phyloP scores from a whole-genome alignment of 2,888 invertebrate genomes.

The Nycteola revayana region DNA sequence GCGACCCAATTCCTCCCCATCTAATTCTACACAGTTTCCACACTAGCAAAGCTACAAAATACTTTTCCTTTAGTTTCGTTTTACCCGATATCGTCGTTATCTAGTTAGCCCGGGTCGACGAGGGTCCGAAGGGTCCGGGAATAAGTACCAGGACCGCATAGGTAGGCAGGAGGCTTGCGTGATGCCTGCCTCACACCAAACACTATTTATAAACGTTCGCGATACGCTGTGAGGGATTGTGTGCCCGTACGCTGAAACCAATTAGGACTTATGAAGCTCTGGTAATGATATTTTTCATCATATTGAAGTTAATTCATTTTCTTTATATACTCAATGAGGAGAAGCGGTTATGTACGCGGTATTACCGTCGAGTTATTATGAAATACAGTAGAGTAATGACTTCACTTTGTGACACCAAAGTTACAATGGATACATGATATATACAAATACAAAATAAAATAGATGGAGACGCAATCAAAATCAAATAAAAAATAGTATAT shows the following conservation, averaged over 20 bases:
- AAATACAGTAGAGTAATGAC: too few species aligned
- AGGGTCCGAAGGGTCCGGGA: slow-evolving; percentile 73
- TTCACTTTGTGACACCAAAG: too few species aligned
- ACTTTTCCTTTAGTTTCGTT: slow-evolving; percentile 78
- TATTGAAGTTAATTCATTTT: slow-evolving; percentile 1
- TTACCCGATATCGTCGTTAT: slow-evolving; percentile 76
- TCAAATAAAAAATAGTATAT: too few species aligned
- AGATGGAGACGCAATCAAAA: too few species aligned
- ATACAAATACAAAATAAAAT: too few species aligned
- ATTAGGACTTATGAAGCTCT: slow-evolving; percentile 64
- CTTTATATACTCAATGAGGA: too few species aligned
- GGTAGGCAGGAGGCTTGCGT: slow-evolving; percentile 58
- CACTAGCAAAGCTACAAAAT: slow-evolving; percentile 66
- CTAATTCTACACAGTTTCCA: slow-evolving; percentile 66
- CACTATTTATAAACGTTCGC: slow-evolving; percentile 63
- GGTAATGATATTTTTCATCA: slow-evolving; percentile 38
- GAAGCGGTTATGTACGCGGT: too few species aligned
- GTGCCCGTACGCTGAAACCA: slow-evolving; percentile 62
- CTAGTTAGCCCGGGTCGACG: slow-evolving; percentile 78
- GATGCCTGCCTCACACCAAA: slow-evolving; percentile 47
- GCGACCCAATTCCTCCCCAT: slow-evolving; percentile 60
- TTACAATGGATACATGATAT: too few species aligned
- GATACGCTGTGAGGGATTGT: slow-evolving; percentile 65
- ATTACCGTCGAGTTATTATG: too few species aligned
- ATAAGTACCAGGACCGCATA: slow-evolving; percentile 62